A percentile compares a stretch with the other conserved stretches of the same genome.
phyloP scores from a whole-genome alignment of 2,888 invertebrate species.

The Rutpela maculata region DNA sequence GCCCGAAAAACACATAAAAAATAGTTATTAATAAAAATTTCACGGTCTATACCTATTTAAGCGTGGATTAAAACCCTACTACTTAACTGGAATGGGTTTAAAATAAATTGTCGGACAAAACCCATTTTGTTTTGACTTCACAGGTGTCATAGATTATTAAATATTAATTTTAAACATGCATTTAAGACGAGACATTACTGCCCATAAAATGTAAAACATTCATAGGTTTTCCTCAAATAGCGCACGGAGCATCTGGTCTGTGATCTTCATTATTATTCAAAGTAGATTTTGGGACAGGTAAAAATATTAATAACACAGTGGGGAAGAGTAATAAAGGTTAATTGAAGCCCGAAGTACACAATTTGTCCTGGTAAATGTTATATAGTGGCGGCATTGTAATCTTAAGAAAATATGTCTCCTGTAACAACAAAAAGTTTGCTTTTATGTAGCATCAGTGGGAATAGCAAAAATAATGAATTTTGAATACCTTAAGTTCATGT shows the following conservation, averaged over 20 bases:
- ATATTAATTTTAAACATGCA: constrained; percentile 24
- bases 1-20: background rate
- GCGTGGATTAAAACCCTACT: background rate
- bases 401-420: too few relatives aligned
- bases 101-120: constrained; percentile 1
- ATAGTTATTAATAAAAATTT: constrained; percentile 15
- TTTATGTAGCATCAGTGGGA: too few relatives aligned
- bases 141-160: constrained; percentile 25
- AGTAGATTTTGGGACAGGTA: background rate
- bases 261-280: constrained; percentile 5
- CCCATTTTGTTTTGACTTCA: constrained; percentile 9
- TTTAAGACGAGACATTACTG: background rate
- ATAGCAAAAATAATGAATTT: too few relatives aligned
- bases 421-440: too few relatives aligned
- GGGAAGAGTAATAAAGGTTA: background rate
- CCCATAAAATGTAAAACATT: constrained; percentile 20
- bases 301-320: background rate
- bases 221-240: background rate
- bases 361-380: background rate
- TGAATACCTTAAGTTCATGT: too few relatives aligned
- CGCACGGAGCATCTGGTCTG: background rate
- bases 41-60: background rate
- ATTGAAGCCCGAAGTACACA: background rate
- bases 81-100: background rate
- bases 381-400: too few relatives aligned